These are phyloP conservation scores for Synergus gifuensis DNA, from an alignment of 2,888 invertebrate species.

Conservation along the genomic window DNA sequence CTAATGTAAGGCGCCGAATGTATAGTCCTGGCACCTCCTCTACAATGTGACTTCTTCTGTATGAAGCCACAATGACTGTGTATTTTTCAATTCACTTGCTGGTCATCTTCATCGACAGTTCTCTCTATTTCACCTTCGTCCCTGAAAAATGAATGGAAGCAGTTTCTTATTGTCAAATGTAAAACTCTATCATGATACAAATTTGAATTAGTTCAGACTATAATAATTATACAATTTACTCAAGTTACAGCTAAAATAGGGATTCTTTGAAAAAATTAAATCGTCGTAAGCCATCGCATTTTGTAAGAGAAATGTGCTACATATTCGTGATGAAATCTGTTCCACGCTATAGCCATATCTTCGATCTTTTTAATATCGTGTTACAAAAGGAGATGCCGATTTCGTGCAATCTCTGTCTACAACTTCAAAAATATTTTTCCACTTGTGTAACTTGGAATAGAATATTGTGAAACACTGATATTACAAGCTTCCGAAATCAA, in stretches of 20 bases:
- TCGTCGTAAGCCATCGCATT: not conserved
- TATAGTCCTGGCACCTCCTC: conserved; percentile 75
- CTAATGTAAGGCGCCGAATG: conserved; percentile 74
- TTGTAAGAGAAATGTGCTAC: conserved; percentile 10
- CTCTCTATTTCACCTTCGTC: not conserved
- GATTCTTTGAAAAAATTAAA: not conserved
- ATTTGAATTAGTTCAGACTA: not conserved
- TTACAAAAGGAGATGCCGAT: conserved; percentile 45
- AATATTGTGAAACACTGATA: conserved; percentile 26
- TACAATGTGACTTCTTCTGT: conserved; percentile 72
- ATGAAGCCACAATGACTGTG: conserved; percentile 72
- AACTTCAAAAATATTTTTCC: conserved; percentile 34
- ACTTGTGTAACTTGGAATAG: conserved; percentile 15
- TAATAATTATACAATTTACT: not conserved
- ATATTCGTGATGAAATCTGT: conserved; percentile 17
- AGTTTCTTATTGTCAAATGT: not conserved
- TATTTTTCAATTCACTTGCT: conserved; percentile 7
- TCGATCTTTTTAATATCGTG: conserved; percentile 40
- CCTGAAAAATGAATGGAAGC: not conserved
- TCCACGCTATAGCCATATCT: conserved; percentile 31
- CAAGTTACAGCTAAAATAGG: not conserved
- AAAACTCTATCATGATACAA: not conserved
- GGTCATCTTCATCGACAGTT: not conserved
- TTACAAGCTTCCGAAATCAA: conserved; percentile 33
- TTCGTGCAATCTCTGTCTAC: conserved; percentile 27